Base-by-base conservation (phyloP, 1,140 invertebrate genomes). In the Psix sp. region DNA sequence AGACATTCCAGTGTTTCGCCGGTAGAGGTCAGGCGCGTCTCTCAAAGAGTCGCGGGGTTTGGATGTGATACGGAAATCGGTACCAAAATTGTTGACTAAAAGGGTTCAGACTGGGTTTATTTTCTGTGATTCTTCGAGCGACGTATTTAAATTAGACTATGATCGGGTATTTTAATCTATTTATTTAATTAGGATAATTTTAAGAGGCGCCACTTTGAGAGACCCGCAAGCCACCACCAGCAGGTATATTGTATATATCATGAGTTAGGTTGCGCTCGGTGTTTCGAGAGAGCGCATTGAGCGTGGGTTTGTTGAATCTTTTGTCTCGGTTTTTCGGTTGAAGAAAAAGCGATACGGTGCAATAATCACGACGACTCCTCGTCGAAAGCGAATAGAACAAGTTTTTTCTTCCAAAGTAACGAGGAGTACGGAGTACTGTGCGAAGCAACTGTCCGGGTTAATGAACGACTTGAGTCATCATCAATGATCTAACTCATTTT, bases 1-100 rank as follows among this genome's bases (percentile, higher is more conserved):
- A 68, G 76, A 76, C 73, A 76, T 76, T 76, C 73, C 73, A 76
- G 46, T 60, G 52, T 60, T 35, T 38, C 46, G 59, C 46, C 60
- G 54, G 42, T 15, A 46, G 24, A 14, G 13, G n/a, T 13, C n/a
- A 39, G 10, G 5, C 7, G 36, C 45, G 36, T 43, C 57, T 49
- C 51, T 43, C 26, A 13, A 57, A 40, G 24, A 31, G 7, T 17
- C 31, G 15, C 6, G 14, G 10, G 35, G 11, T 31, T 35, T 73
- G 60, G 66, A 54, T 66, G 65, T 65, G 17, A 7, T 65, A 71
- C 36, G 36, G 57, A 45, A 74, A 63, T 65, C 42, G 60, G 60
- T 68, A 63, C 57, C 72, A 68, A 73, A 73, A 73, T 74, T 74
- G 49, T 35, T 14, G 10, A 51, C 11, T 17, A 40, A 63, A 48